Evolutionary conservation across 1,140 invertebrate genomes (phyloP), one percentile per base, ranked within the genome.

Genomic region (Hyposmocoma kahamanoa): DNA sequence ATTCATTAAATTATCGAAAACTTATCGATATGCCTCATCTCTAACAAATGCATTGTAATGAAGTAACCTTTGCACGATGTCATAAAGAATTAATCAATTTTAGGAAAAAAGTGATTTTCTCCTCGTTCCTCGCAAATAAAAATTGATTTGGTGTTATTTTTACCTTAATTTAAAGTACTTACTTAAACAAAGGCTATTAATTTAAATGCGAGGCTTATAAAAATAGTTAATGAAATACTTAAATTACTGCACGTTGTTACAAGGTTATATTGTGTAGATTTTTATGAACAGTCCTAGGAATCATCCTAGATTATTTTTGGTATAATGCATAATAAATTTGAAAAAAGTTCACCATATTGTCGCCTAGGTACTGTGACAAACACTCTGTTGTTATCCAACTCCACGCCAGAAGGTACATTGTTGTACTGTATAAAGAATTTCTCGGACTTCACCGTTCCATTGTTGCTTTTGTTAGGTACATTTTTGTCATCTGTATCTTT

Each of bases 281-380:
- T 6, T 11, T 6, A 26, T 26, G 11, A 26, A 26, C 24, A 26
- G 5, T 26, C 5, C 24, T 6, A 5, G 11, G 24, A 26, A 11
- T 26, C 11, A 5, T 26, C 5, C 11, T 6, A 11, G 5, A 11
- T 5, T 5, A 26, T 6, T 26, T 5, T 26, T 26, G 5, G 24
- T 11, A 6, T 11, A 8, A 15, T 36, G 32, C 15, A 15, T 36
- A 8, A 5, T 4, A 19, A 8, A 4, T 4, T 39, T 39, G n/a
- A n/a, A n/a, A n/a, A n/a, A n/a, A 39, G 15, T 60, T 60, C 67
- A 87, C 90, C 90, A 66, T 79, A 75, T 56, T 90, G 86, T 67
- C 92, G 87, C 42, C 92, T 77, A 0, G 93, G 92, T 10, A 93
- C 88, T 0, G 93, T 93, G 10, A 94, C 75, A 61, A 95, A 94